A percentile compares a stretch with the other conserved stretches of the same genome.
Conservation (phyloP, 2,797 vertebrate genomes). For the Chelidonichthys spinosus region DNA sequence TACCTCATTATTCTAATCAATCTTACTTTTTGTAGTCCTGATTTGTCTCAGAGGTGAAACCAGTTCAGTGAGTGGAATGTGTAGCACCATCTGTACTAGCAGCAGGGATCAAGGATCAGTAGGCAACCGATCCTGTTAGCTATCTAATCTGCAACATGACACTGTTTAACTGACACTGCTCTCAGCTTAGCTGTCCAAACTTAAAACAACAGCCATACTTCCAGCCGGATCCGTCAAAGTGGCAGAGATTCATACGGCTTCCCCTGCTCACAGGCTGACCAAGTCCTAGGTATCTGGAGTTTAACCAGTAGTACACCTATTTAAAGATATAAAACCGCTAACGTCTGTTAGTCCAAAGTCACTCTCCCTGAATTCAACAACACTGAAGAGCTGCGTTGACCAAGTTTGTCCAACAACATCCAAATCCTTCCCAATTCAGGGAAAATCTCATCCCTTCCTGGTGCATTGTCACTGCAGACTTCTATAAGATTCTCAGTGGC, state of each 20-base stretch:
- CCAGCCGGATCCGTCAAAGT: not conserved
- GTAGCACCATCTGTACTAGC: not conserved
- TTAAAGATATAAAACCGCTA: no score
- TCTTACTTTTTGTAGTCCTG: not conserved
- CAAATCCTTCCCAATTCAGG: no score
- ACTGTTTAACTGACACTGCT: conserved; percentile 1
- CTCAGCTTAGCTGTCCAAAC: conserved; percentile 18
- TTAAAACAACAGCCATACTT: conserved; percentile 41
- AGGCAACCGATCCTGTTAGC: not conserved
- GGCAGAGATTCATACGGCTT: not conserved
- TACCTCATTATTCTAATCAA: not conserved
- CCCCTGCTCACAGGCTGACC: not conserved
- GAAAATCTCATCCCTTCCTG: no score
- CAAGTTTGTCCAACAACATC: no score
- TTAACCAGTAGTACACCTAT: no score
- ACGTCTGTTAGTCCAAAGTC: no score
- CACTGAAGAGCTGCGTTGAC: no score
- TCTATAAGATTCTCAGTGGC: no score
- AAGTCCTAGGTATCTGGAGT: no score
- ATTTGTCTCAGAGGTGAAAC: not conserved
- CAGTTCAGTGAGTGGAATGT: not conserved
- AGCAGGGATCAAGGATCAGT: conserved; percentile 26
- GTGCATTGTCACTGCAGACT: no score
- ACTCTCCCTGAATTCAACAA: no score
- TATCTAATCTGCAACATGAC: conserved; percentile 34